phyloP scores from a whole-genome alignment of 2,113 vertebrate species.

The Peucedramus taeniatus region DNA sequence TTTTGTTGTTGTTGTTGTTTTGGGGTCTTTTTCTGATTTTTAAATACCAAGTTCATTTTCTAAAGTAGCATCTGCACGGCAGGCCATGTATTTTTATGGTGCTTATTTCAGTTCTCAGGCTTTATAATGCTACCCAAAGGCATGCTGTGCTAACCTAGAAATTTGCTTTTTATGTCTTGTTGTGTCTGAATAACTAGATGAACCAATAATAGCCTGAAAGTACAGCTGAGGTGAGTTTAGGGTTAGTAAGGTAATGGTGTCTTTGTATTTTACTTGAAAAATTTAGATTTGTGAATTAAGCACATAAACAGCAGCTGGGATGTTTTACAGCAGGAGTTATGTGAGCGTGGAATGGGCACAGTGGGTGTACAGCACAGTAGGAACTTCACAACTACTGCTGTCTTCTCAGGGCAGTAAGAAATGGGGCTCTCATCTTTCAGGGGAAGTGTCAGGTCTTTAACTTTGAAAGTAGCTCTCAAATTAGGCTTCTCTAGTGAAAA shows the following conservation, averaged over 20 bases:
- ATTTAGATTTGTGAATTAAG: background rate
- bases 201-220: background rate
- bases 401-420: background rate
- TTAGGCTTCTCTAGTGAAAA: background rate
- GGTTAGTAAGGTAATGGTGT: background rate
- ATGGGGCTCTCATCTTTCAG: background rate
- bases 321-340: background rate
- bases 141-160: constrained; percentile 54
- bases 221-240: background rate
- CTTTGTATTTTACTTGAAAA: background rate
- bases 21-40: background rate
- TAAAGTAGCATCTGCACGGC: constrained; percentile 5
- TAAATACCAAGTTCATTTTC: constrained; percentile 8
- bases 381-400: background rate
- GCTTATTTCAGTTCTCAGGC: constrained; percentile 38
- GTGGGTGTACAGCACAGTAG: background rate
- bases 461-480: background rate
- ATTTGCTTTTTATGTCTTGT: constrained; percentile 36
- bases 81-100: constrained; percentile 27
- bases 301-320: background rate
- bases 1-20: too few species aligned
- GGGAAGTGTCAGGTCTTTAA: background rate
- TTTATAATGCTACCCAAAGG: constrained; percentile 29
- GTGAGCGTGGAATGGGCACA: background rate
- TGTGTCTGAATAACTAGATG: constrained; percentile 15